Evolutionary conservation across 1,140 invertebrate species (phyloP), one percentile per base, ranked within the genome.

Genomic region (Helicoverpa zea): DNA sequence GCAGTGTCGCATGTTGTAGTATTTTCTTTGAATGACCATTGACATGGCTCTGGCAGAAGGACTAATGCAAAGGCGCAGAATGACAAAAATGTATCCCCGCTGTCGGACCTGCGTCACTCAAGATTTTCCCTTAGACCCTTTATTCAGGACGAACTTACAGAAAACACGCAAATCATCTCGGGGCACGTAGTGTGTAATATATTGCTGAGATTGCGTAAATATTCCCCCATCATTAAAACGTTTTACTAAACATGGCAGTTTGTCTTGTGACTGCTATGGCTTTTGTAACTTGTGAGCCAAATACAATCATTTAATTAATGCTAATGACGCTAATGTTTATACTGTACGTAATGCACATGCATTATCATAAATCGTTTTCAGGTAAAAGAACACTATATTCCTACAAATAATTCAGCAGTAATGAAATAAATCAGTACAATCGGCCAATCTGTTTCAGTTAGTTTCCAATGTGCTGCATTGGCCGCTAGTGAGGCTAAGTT

Each of bases 31-130:
- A 79, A 64, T 75, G 56, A 43, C 59, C 58, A 78, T 51, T 70
- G 74, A 81, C 74, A 81, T 74, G 72, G 54, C 13, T 54, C 70
- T 14, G 35, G 49, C 49, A 64, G 58, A 3, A 56, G 77, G 72
- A 79, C 76, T 81, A 83, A 82, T 83, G 79, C 73, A 80, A 81
- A 83, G 82, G 75, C 70, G 77, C 56, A 63, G 82, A 86, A 85
- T 86, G 84, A 87, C 84, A 86, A 86, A 87, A 86, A 87, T 87
- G 81, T 86, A 80, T 86, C 80, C 83, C 47, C 64, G 66, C 80
- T 86, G 86, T 87, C 86, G 70, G 84, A 86, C 83, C 86, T 84
- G 81, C 64, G 83, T 87, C 86, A 86, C 81, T 83, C 81, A 81
- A 83, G 82, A 83, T 83, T 82, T 83, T 79, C 70, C 70, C 61